Percentiles rank a stretch among this genome's conserved stretches.
phyloP scores from a whole-genome alignment of 2,888 invertebrate genomes.

The Drosophila eohydei region DNA sequence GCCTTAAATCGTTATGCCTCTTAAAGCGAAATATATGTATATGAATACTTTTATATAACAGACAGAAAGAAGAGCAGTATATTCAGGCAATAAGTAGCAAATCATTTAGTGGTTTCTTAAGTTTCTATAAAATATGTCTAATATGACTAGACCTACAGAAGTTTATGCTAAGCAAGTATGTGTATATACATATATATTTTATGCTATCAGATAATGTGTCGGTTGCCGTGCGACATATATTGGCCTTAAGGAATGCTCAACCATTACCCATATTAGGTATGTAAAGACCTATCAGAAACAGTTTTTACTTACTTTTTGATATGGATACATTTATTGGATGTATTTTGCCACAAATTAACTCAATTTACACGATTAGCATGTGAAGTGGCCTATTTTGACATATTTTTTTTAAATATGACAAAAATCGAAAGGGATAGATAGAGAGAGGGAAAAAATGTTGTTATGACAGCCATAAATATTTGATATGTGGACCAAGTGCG shows the following conservation, averaged over 20 bases:
- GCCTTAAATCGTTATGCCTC: too few relatives aligned
- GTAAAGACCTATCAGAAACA: not conserved
- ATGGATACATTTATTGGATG: not conserved
- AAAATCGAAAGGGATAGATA: not conserved
- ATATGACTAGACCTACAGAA: too few relatives aligned
- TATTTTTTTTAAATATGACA: not conserved
- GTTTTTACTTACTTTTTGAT: not conserved
- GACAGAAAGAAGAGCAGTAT: not conserved
- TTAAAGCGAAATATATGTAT: not conserved
- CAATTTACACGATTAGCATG: constrained; percentile 16
- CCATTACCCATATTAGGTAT: not conserved
- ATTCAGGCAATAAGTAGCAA: not conserved
- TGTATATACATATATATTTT: not conserved
- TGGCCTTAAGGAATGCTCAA: too few relatives aligned
- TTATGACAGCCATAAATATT: constrained; percentile 42
- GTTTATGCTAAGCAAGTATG: too few relatives aligned
- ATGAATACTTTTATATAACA: not conserved
- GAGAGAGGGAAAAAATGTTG: not conserved
- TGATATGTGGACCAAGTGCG: constrained; percentile 8
- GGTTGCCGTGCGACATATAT: too few relatives aligned
- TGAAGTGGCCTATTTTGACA: not conserved
- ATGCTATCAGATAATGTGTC: not conserved
- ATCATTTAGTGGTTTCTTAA: too few relatives aligned
- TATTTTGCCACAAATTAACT: constrained; percentile 6
- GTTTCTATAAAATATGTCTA: too few relatives aligned